These are phyloP conservation scores for Meriones unguiculatus DNA, from an alignment of 2,113 vertebrate genomes.

Conservation along the genomic window DNA sequence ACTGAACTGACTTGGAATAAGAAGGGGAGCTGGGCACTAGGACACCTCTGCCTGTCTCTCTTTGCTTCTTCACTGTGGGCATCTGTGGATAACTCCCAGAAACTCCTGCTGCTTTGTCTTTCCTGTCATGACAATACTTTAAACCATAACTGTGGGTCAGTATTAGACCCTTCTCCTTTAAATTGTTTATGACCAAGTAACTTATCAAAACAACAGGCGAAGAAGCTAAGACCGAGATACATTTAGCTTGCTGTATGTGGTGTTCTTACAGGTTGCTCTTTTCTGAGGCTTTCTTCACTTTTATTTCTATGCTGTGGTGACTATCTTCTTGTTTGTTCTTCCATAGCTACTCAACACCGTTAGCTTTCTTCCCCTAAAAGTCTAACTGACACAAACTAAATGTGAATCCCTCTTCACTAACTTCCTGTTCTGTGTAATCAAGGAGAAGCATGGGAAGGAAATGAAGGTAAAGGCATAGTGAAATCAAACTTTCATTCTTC, in stretches of 20 bases:
- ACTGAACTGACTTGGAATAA: background rate
- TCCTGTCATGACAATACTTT: background rate
- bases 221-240: background rate
- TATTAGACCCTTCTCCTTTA: background rate
- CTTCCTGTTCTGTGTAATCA: background rate
- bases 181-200: background rate
- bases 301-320: background rate
- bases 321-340: background rate
- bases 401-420: background rate
- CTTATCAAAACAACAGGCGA: background rate
- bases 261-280: background rate
- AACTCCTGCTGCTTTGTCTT: background rate
- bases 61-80: background rate
- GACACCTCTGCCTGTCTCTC: no score
- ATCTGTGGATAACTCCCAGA: background rate
- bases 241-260: background rate
- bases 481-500: background rate
- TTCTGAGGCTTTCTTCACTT: background rate
- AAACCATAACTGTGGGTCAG: background rate
- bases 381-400: background rate
- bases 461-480: background rate
- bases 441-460: background rate
- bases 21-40: background rate
- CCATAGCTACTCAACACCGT: no score
- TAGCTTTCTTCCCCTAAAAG: background rate